A percentile compares a stretch with the other conserved stretches of the same genome.
These are phyloP conservation scores for Labia minor DNA, from an alignment of 2,888 invertebrate genomes.

Conservation along the genomic window DNA sequence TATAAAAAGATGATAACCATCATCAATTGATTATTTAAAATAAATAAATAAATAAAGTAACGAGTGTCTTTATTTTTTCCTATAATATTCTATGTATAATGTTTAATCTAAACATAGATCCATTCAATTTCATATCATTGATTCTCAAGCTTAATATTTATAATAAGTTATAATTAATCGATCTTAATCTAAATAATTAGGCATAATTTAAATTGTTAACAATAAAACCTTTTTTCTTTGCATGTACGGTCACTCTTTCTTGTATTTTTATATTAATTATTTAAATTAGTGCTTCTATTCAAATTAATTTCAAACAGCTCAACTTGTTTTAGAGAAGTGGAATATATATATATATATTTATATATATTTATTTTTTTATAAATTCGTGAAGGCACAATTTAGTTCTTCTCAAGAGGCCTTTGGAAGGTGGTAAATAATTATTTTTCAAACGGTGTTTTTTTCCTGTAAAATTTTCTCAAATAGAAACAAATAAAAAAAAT, in stretches of 20 bases:
- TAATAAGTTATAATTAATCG: constrained; percentile 13
- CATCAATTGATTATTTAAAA: not conserved
- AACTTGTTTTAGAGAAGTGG: not conserved
- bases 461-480: no score
- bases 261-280: constrained; percentile 5
- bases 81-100: no score
- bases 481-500: no score
- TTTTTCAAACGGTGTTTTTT: no score
- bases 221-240: not conserved
- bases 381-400: no score
- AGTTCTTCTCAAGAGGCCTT: no score
- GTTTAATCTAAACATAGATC: not conserved
- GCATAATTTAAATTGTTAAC: constrained; percentile 2
- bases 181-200: constrained; percentile 2
- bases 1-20: not conserved
- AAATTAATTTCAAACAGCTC: not conserved
- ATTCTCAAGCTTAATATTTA: not conserved
- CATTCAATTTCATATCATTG: not conserved
- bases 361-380: no score
- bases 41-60: no score
- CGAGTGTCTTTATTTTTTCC: not conserved
- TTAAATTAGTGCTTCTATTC: not conserved
- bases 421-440: no score
- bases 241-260: not conserved
- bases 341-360: no score